Evolutionary conservation across 1,140 invertebrate species (phyloP).

Genomic region (Aphelenchoides fujianensis): DNA sequence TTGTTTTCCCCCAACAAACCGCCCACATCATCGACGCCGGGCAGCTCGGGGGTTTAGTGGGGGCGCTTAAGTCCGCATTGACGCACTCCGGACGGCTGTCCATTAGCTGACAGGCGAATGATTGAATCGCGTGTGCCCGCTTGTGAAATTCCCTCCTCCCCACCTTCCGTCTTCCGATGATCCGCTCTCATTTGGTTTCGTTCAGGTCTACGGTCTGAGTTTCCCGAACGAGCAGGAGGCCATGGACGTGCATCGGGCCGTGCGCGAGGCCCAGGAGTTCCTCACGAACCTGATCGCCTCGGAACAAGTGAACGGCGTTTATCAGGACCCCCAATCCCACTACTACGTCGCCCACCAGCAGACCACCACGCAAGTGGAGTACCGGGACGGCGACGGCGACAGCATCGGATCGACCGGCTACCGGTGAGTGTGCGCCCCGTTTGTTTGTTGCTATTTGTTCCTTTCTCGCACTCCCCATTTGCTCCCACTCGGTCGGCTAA

Average conservation of each 20-base stretch:
- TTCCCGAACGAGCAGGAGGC: conserved; percentile 4
- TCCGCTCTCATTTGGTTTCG: not conserved
- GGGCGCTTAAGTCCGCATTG: too few relatives aligned
- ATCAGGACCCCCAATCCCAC: conserved; percentile 2
- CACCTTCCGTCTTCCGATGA: too few relatives aligned
- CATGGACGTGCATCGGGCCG: conserved; percentile 11
- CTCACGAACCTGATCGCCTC: not conserved
- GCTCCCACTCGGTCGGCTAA: too few relatives aligned
- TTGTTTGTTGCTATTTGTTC: not conserved
- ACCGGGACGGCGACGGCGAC: conserved; percentile 2
- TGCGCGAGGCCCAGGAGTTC: conserved; percentile 3
- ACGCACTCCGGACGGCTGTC: too few relatives aligned
- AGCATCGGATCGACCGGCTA: conserved; percentile 13
- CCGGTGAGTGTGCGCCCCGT: not conserved
- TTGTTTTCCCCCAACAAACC: too few relatives aligned
- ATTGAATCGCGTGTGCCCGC: too few relatives aligned
- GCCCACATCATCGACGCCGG: too few relatives aligned
- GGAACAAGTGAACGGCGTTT: conserved; percentile 6
- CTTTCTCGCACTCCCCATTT: too few relatives aligned
- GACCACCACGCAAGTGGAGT: not conserved
- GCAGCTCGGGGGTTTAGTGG: too few relatives aligned
- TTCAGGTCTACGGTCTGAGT: conserved; percentile 13
- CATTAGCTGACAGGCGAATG: too few relatives aligned
- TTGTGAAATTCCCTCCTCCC: too few relatives aligned
- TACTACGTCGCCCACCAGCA: not conserved